Base-by-base conservation (phyloP, 2,797 vertebrate genomes). In the Acanthiza pusilla region DNA sequence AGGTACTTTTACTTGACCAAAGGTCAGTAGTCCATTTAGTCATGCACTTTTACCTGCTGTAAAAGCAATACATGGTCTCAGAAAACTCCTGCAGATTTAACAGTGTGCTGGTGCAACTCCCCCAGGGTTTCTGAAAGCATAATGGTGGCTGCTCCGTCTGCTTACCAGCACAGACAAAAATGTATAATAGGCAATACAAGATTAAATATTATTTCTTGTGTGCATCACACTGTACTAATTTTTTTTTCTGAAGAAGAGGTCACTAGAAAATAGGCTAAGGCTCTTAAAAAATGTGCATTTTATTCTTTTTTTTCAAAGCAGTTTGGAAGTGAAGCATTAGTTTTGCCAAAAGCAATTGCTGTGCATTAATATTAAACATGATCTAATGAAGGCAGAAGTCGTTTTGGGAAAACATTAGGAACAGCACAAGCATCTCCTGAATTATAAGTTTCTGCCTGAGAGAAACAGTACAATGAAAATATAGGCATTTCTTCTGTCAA, bases 301-400 rank as follows among this genome's bases (percentile, higher is more conserved):
- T 86, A 78, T 94, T 91, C 26, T 91, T 91, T 47, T 48, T 82
- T 96, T 65, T 60, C 67, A 93, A 88, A 93, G 93, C 61, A 76
- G 87, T 82, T 87, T 85, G 55, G 57, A 95, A 93, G 62, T 30
- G 11, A 94, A 97, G 71, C 86, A 92, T 76, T 88, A 92, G 92
- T 97, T 95, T 97, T 97, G 95, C 94, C 96, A 96, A 97, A 96
- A 97, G 96, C 96, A 96, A 97, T 72, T 92, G 85, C 84, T 96
- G 67, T 55, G 58, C 89, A 96, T 97, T 96, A 97, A 97, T 95
- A 96, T 97, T 97, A 97, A 97, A 97, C 96, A 96, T 60, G 66
- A 96, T 93, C 94, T 97, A 96, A 96, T 86, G 93, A 97, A 96
- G 84, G 91, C 97, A 96, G 95, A 97, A 97, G 90, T 94, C 93